phyloP scores from a whole-genome alignment of 2,888 invertebrate genomes.

The Camptogramma bilineatum region DNA sequence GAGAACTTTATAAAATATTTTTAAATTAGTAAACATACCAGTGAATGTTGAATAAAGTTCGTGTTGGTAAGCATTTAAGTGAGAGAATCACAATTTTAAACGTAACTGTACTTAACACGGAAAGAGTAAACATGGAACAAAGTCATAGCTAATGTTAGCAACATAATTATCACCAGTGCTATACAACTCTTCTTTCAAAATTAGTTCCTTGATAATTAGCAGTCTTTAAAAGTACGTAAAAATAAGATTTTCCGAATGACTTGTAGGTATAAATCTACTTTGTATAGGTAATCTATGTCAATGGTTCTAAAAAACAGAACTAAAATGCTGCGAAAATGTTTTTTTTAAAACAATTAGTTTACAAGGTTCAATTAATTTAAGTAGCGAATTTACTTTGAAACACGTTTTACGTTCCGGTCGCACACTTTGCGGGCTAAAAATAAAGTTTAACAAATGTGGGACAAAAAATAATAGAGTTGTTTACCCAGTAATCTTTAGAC shows the following conservation, averaged over 20 bases:
- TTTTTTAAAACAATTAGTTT: not conserved
- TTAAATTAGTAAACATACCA: too few relatives aligned
- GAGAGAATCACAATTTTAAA: not conserved
- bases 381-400: not conserved
- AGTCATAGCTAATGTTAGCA: constrained; percentile 1
- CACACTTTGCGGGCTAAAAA: constrained; percentile 5
- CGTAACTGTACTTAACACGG: not conserved
- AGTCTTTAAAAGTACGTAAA: not conserved
- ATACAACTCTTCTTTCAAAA: not conserved
- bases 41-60: too few relatives aligned
- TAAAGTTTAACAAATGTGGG: constrained; percentile 15
- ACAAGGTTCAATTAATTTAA: constrained; percentile 2
- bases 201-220: not conserved
- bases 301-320: not conserved
- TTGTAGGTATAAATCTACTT: too few relatives aligned
- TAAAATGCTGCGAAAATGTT: not conserved
- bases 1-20: too few relatives aligned
- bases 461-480: constrained; percentile 21
- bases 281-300: too few relatives aligned
- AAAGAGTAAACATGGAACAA: not conserved
- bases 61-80: not conserved
- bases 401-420: constrained; percentile 6
- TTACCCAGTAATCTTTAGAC: constrained; percentile 47
- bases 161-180: not conserved
- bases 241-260: too few relatives aligned